phyloP scores from a whole-genome alignment of 2,888 invertebrate species.

The Agonopterix subpropinquella region DNA sequence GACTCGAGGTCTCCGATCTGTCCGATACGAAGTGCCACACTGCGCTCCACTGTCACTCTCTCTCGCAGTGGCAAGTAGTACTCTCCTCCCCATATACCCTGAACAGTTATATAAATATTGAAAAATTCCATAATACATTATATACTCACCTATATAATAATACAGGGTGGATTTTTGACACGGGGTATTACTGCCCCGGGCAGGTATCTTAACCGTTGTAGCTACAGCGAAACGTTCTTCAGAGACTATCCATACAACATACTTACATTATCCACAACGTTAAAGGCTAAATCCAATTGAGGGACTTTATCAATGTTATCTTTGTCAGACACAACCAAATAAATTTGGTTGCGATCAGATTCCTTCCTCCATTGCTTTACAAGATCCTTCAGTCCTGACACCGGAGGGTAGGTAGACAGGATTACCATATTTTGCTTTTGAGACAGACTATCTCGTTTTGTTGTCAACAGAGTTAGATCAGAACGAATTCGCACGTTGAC shows the following conservation, averaged over 20 bases:
- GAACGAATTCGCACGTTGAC: conserved; percentile 15
- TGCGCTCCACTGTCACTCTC: background rate
- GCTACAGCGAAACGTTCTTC: no score
- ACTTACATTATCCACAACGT: conserved; percentile 29
- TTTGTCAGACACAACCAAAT: conserved; percentile 26
- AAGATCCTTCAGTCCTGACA: conserved; percentile 22
- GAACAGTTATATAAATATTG: background rate
- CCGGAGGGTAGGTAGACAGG: conserved; percentile 25
- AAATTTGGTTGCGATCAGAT: conserved; percentile 24
- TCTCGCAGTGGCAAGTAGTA: background rate
- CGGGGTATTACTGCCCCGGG: no score
- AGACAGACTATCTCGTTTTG: conserved; percentile 17
- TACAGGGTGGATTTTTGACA: no score
- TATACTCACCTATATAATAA: no score
- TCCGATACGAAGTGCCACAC: conserved; percentile 16
- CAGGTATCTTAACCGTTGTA: no score
- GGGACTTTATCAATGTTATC: conserved; percentile 25
- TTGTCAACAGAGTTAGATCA: conserved; percentile 20
- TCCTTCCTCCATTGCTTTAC: conserved; percentile 30
- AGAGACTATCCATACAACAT: no score
- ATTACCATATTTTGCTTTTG: conserved; percentile 24
- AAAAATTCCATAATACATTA: no score
- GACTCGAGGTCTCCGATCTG: conserved; percentile 28
- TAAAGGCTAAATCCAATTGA: conserved; percentile 28
- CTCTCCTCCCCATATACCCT: background rate